A percentile compares a stretch with the other conserved stretches of the same genome.
Evolutionary conservation across 1,140 invertebrate genomes (phyloP).

Genomic region (Neelides sp.): DNA sequence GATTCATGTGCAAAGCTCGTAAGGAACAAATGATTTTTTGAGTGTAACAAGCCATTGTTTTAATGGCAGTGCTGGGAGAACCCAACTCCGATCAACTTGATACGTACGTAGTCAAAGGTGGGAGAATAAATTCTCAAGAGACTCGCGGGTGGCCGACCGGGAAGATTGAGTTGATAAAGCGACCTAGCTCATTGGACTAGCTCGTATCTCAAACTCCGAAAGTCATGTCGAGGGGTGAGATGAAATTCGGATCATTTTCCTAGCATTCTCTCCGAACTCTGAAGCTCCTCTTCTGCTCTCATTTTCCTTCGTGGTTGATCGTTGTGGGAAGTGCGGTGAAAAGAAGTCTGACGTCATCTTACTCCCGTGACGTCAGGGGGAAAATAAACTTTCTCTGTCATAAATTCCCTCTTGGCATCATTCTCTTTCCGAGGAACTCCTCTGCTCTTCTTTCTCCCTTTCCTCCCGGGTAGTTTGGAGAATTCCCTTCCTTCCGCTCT

Average conservation of each 20-base stretch:
- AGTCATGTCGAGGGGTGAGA: neutral
- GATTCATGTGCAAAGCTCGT: too few relatives aligned
- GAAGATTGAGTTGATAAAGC: too few relatives aligned
- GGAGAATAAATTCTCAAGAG: too few relatives aligned
- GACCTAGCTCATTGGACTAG: too few relatives aligned
- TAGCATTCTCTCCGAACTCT: too few relatives aligned
- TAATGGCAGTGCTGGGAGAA: conserved; percentile 4
- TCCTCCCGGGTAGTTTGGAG: neutral
- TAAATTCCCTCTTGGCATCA: conserved; percentile 14
- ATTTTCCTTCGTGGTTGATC: too few relatives aligned
- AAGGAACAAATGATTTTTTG: conserved; percentile 13
- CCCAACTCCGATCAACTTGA: too few relatives aligned
- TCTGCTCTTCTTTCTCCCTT: neutral
- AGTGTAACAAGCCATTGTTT: conserved; percentile 11
- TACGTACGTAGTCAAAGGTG: too few relatives aligned
- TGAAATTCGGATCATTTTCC: neutral
- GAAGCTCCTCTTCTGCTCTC: too few relatives aligned
- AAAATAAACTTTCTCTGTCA: conserved; percentile 21
- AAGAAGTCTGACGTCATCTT: conserved; percentile 13
- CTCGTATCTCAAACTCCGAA: too few relatives aligned
- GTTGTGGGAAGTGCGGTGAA: neutral
- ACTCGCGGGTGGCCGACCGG: too few relatives aligned
- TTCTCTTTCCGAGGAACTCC: neutral
- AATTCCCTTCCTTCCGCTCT: conserved; percentile 5
- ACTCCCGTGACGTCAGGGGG: conserved; percentile 14